Evolutionary conservation across 2,888 invertebrate species (phyloP), one percentile per base, ranked within the genome.

Genomic region (Heliconius cydno): DNA sequence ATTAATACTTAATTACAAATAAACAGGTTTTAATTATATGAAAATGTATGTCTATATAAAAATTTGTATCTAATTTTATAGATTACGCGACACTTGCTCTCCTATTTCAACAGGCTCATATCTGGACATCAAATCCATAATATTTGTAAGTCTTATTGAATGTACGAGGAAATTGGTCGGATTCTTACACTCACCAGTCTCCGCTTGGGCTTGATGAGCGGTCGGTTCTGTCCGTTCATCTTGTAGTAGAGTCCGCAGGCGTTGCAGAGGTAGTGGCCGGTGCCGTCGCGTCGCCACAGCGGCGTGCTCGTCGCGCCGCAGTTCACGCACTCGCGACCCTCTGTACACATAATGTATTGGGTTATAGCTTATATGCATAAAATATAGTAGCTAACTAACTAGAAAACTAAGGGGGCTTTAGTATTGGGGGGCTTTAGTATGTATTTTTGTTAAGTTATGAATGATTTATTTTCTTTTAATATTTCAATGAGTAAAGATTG

Each of bases 221-320:
- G 99, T 94, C 99, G 96, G 95, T 99, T 99, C 94, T 99, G 98
- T 88, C 99, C 99, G 95, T 99, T 99, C 99, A 99, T 99, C 96
- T 99, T 99, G 96, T 99, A 99, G 96, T 99, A 99, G 87, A 99
- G 97, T 87, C 99, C 99, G 95, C 99, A 99, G 86, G 99, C 99
- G 96, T 99, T 99, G 96, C 99, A 99, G 88, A 98, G 96, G 96
- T 99, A 99, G 94, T 98, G 98, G 72, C 99, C 99, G 85, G 99
- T 99, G 85, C 99, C 99, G 94, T 99, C 99, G 88, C 99, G 96
- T 90, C 99, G 96, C 99, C 99, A 99, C 83, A 99, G 96, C 28
- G 99, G 99, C 86, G 99, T 99, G 89, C 98, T 98, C 85, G 99
- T 99, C 82, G 99, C 99, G 81, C 99, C 99, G 95, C 99, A 99